A percentile compares a stretch with the other conserved stretches of the same genome.
Evolutionary conservation across 2,888 invertebrate genomes (phyloP).

Genomic region (Ctena decussata): DNA sequence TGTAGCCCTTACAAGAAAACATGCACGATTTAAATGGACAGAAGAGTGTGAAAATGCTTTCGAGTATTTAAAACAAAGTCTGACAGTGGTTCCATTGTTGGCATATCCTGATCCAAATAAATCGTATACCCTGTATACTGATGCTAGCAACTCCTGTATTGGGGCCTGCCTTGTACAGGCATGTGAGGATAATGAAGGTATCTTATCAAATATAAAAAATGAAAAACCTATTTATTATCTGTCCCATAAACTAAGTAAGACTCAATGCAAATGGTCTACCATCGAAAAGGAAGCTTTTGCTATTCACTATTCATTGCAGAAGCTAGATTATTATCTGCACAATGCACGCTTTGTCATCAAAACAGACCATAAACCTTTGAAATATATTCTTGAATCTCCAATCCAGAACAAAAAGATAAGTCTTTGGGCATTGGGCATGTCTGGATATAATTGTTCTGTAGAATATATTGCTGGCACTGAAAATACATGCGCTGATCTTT

Average conservation of each 20-base stretch:
- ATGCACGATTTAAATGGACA: slow-evolving; percentile 43
- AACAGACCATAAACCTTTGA: slow-evolving; percentile 49
- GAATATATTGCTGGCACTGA: neutral
- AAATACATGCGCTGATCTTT: neutral
- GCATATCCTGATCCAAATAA: slow-evolving; percentile 33
- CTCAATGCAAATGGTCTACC: slow-evolving; percentile 32
- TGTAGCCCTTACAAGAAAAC: slow-evolving; percentile 39
- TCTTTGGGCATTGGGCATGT: neutral
- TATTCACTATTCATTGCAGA: slow-evolving; percentile 31
- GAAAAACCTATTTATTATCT: slow-evolving; percentile 34
- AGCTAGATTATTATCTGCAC: slow-evolving; percentile 40
- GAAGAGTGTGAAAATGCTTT: slow-evolving; percentile 19
- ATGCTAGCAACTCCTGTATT: slow-evolving; percentile 5
- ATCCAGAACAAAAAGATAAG: slow-evolving; percentile 51
- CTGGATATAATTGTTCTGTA: neutral
- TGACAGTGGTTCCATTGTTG: slow-evolving; percentile 30
- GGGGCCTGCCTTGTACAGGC: slow-evolving; percentile 26
- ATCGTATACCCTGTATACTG: slow-evolving; percentile 44
- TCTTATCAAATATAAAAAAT: neutral
- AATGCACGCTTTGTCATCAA: slow-evolving; percentile 26
- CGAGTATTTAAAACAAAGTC: slow-evolving; percentile 31
- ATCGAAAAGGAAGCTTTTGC: slow-evolving; percentile 42
- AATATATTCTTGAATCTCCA: slow-evolving; percentile 42
- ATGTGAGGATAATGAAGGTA: neutral
- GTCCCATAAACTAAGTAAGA: slow-evolving; percentile 33